Base-by-base conservation (phyloP, 2,888 invertebrate genomes). In the Thyatira batis region DNA sequence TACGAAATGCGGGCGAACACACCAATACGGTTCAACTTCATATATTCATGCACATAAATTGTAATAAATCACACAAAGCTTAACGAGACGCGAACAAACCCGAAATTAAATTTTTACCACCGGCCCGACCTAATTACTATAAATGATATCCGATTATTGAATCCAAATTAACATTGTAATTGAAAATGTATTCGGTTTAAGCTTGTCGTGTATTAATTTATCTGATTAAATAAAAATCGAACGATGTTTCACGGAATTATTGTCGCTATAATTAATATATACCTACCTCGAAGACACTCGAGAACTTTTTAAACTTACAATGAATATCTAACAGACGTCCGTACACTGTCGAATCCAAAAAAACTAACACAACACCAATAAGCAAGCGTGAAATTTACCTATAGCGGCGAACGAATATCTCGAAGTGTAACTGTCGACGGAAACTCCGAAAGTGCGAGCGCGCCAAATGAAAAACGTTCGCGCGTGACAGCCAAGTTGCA, bases 401-500 rank as follows among this genome's bases (percentile, higher is more conserved):
- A 39, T 48, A 27, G 28, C 28, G 13, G 27, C 45, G 48, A 25
- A 48, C 27, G 17, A 48, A 25, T 17, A 28, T 48, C 48, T 45
- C 20, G 48, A 11, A 28, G 28, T 13, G 8, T 27, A 48, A 27
- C 27, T 17, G 17, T 10, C 27, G 25, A 17, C n/a, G 28, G 13
- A 48, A 27, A 28, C 27, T 27, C 48, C 54, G 53, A 51, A 57
- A 57, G 54, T 54, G 61, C 60, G 53, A 59, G 63, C 69, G 71
- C 71, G 71, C 73, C 65, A 73, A 67, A 66, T 58, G 57, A 60
- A 57, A 58, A 49, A 57, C 39, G 39, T 39, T 39, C 39, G 13
- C 27, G 27, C 45, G 49, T 43, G 33, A 51, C 13, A 20, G 48
- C 5, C 17, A 28, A 45, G 59, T 54, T 50, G 49, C 51, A 61